Evolutionary conservation across 2,888 invertebrate species (phyloP).

Genomic region (Clitarchus hookeri): DNA sequence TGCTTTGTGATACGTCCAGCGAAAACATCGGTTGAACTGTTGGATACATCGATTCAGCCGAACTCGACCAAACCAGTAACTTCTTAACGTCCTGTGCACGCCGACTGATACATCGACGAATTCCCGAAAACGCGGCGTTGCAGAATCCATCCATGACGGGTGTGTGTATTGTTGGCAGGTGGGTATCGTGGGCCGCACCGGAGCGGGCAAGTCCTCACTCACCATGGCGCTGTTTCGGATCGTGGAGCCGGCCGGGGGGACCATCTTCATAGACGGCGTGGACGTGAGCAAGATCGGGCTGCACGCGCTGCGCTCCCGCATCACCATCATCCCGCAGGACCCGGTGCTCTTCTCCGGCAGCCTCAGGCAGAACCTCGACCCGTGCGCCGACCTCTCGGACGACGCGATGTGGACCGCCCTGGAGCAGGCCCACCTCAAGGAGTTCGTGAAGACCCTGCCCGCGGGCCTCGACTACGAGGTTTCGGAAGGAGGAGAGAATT

Average conservation of each 20-base stretch:
- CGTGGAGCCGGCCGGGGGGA: slow-evolving; percentile 54
- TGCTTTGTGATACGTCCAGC: too few species aligned
- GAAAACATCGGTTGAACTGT: too few species aligned
- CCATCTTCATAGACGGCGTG: slow-evolving; percentile 55
- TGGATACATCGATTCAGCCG: too few species aligned
- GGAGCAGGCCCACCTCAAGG: slow-evolving; percentile 86
- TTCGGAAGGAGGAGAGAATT: slow-evolving; percentile 87
- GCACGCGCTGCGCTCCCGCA: slow-evolving; percentile 62
- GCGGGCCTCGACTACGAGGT: slow-evolving; percentile 82
- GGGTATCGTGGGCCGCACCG: slow-evolving; percentile 54
- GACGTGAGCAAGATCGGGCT: slow-evolving; percentile 55
- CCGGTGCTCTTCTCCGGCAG: slow-evolving; percentile 94
- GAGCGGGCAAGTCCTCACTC: slow-evolving; percentile 58
- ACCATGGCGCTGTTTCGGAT: slow-evolving; percentile 57
- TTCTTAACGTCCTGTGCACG: too few species aligned
- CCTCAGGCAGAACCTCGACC: slow-evolving; percentile 90
- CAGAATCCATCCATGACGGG: too few species aligned
- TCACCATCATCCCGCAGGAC: slow-evolving; percentile 87
- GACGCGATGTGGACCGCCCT: slow-evolving; percentile 86
- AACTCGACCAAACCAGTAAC: too few species aligned
- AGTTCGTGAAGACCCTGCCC: slow-evolving; percentile 76
- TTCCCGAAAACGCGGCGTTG: too few species aligned
- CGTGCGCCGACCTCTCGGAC: slow-evolving; percentile 77
- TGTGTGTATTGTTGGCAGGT: neutral
- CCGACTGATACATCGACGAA: too few species aligned